Percentiles rank a stretch among this genome's conserved stretches.
phyloP scores from a whole-genome alignment of 2,888 invertebrate species.

The Torymus texanus region DNA sequence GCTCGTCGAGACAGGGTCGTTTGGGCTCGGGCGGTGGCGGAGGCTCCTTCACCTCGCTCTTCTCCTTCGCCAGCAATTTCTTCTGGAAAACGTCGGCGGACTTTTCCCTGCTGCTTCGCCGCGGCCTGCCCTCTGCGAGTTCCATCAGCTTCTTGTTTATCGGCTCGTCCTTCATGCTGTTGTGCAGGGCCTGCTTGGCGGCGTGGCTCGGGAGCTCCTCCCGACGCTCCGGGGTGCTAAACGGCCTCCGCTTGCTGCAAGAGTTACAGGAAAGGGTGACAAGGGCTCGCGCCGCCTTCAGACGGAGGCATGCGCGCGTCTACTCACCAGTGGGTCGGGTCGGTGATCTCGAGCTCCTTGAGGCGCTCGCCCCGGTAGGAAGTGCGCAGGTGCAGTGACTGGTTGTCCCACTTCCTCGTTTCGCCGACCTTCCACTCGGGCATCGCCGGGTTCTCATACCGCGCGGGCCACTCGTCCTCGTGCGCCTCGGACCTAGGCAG shows the following conservation, averaged over 20 bases:
- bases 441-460: constrained; percentile 69
- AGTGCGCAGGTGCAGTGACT: constrained; percentile 68
- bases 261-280: not conserved
- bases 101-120: constrained; percentile 70
- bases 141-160: constrained; percentile 74
- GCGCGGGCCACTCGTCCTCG: constrained; percentile 71
- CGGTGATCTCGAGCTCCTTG: constrained; percentile 69
- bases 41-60: constrained; percentile 67
- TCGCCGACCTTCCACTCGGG: constrained; percentile 72
- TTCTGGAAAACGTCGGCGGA: constrained; percentile 70
- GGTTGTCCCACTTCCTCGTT: constrained; percentile 72
- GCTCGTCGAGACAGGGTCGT: constrained; percentile 73
- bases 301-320: no score
- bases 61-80: constrained; percentile 69
- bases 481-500: constrained; percentile 71
- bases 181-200: constrained; percentile 70
- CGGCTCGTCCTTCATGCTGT: constrained; percentile 74
- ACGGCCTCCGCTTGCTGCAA: constrained; percentile 68
- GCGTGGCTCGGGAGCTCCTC: constrained; percentile 67
- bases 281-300: no score
- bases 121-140: constrained; percentile 70
- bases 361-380: constrained; percentile 71
- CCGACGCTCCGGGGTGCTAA: constrained; percentile 68
- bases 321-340: constrained; percentile 63
- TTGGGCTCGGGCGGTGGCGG: constrained; percentile 64